A percentile compares a stretch with the other conserved stretches of the same genome.
Conservation (phyloP, 1,140 invertebrate species). For the Spodoptera litura region DNA sequence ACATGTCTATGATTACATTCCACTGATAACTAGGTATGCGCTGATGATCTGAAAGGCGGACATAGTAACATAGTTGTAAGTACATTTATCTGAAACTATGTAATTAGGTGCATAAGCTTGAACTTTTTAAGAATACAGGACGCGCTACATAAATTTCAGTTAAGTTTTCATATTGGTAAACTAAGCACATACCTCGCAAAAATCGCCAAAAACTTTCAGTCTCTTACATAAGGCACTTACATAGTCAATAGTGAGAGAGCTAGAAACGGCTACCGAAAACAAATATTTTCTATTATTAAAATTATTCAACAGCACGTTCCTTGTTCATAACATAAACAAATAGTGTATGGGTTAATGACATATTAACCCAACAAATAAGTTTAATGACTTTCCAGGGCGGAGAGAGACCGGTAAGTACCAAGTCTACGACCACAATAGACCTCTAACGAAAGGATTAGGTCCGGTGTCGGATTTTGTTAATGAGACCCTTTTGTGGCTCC, state of each 20-base stretch:
- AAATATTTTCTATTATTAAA: constrained; percentile 2
- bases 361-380: constrained; percentile 48
- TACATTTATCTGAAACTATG: neutral
- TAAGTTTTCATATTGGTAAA: too few species aligned
- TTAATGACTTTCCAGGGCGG: constrained; percentile 14
- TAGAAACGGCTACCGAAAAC: neutral
- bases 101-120: too few species aligned
- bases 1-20: constrained; percentile 22
- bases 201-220: too few species aligned
- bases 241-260: too few species aligned
- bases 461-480: constrained; percentile 75
- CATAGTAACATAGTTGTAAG: neutral
- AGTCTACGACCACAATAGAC: constrained; percentile 66
- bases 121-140: too few species aligned
- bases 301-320: neutral
- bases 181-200: too few species aligned
- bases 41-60: constrained; percentile 6
- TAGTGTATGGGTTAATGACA: constrained; percentile 9
- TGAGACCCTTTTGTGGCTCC: constrained; percentile 73
- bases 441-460: constrained; percentile 83
- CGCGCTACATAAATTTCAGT: too few species aligned
- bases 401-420: neutral
- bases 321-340: constrained; percentile 28
- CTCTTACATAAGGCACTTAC: too few species aligned
- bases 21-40: constrained; percentile 5